Base-by-base conservation (phyloP, 1,140 invertebrate genomes). In the Anastatus disparis region DNA sequence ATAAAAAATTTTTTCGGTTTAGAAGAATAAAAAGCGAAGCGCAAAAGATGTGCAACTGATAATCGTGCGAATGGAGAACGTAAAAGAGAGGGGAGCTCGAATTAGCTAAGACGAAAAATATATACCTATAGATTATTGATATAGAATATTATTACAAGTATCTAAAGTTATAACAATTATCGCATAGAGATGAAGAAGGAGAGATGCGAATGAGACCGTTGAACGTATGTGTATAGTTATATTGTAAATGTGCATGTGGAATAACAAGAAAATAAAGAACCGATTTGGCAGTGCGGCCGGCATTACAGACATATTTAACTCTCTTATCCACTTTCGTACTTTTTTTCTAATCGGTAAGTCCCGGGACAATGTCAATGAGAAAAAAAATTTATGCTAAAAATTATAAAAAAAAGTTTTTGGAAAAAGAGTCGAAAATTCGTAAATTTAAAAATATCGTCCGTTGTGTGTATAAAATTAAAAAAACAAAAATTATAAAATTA, bases 191-290 rank as follows among this genome's bases (percentile, higher is more conserved):
- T 29, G 20, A 27, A 56, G 46, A 13, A 69, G n/a, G 35, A 63
- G 26, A 56, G 22, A 48, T n/a, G 52, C 29, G 61, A 70, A 63
- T 44, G 53, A 53, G 52, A 58, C 38, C 40, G n/a, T n/a, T n/a
- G n/a, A n/a, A n/a, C n/a, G 29, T 70, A 70, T 48, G 42, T 70
- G 69, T 64, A 70, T 70, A 70, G 69, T 64, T 70, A 58, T 58
- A 70, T 70, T 70, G 69, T 70, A 64, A 64, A 70, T 70, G 69
- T 56, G 40, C 29, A 70, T 64, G 52, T 70, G 50, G 44, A 46
- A 46, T n/a, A 46, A 46, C 44, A 20, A 46, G 15, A 20, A 35
- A 35, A n/a, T n/a, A 64, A 70, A 56, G 63, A 53, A 56, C 53
- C 27, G 15, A 63, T 56, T 63, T 70, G 40, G 69, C 22, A 70